Base-by-base conservation (phyloP, 2,113 vertebrate genomes). In the Psephotus haematonotus region DNA sequence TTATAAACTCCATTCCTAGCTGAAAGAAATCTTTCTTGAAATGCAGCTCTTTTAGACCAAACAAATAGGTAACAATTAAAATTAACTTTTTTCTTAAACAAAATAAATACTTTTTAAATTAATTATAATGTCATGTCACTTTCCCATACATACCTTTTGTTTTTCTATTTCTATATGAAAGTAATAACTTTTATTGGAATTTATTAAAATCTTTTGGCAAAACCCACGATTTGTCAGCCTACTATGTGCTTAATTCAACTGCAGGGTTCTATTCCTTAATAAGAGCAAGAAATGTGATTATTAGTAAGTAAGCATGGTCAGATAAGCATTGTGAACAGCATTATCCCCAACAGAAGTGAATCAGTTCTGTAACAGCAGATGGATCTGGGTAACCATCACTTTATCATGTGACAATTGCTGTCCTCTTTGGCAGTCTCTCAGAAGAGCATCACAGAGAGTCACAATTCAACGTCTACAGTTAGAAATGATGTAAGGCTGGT, bases 401-500 rank as follows among this genome's bases (percentile, higher is more conserved):
- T 20, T 31, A 25, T 89, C 88, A 85, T 90, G 35, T 71, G 76
- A 37, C 31, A 19, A 52, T 33, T 37, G 52, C 77, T 88, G 72
- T 93, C 82, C 94, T 95, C 27, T 0, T 10, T 41, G 89, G 79
- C 93, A 86, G 83, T 46, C 64, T 78, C 89, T 96, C 89, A 93
- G 49, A 86, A 78, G 82, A 71, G 24, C 77, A 41, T 80, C 87
- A 24, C 17, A 43, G 76, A 91, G 95, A 92, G 94, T 96, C 93
- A 78, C 57, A 53, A 43, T 78, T 88, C 83, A 62, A 35, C 47
- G 43, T 86, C 97, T 98, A 96, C 98, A 98, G 86, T 98, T 97
- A 98, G 96, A 89, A 96, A 47, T 47, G 22, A 68, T 89, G 28
- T 96, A 76, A 80, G 79, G 86, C 84, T 74, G 72, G 74, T 53